These are phyloP conservation scores for Brachymystax lenok DNA, from an alignment of 2,797 vertebrate genomes.

Conservation along the genomic window DNA sequence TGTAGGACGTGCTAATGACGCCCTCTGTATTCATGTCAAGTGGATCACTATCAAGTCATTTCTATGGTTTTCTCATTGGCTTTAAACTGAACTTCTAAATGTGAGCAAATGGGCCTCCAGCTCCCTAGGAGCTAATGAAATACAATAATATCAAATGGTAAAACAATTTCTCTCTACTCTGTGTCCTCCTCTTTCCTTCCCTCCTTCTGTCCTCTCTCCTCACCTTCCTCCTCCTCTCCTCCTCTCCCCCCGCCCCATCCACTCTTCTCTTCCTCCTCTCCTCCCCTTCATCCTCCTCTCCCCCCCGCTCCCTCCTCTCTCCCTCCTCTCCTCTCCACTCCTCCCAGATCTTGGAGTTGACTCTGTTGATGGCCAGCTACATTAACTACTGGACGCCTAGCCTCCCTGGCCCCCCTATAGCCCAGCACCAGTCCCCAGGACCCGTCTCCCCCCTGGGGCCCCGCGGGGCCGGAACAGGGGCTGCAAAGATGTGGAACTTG, in stretches of 20 bases:
- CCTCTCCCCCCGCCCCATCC: background rate
- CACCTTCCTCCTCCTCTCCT: no score
- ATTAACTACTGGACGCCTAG: constrained; percentile 84
- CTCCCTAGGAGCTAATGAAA: constrained; percentile 49
- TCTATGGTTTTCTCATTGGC: constrained; percentile 11
- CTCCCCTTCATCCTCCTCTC: background rate
- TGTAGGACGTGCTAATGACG: constrained; percentile 39
- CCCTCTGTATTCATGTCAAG: background rate
- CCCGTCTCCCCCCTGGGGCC: constrained; percentile 31
- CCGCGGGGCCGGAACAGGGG: constrained; percentile 31
- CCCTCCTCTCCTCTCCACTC: background rate
- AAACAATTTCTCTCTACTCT: constrained; percentile 13
- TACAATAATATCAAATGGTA: constrained; percentile 23
- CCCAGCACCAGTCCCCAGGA: constrained; percentile 55
- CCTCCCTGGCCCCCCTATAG: constrained; percentile 38
- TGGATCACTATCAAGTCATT: constrained; percentile 20
- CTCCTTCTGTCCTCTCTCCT: background rate
- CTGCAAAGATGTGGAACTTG: constrained; percentile 73
- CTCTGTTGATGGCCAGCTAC: constrained; percentile 91
- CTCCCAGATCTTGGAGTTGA: constrained; percentile 89
- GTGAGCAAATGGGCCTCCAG: constrained; percentile 10
- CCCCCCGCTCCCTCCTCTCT: constrained; percentile 11
- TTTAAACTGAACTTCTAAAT: constrained; percentile 13
- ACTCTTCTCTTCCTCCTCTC: constrained; percentile 12
- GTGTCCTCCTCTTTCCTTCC: constrained; percentile 7